Conservation (phyloP, 2,113 vertebrate species). For the Hemichromis elongatus region DNA sequence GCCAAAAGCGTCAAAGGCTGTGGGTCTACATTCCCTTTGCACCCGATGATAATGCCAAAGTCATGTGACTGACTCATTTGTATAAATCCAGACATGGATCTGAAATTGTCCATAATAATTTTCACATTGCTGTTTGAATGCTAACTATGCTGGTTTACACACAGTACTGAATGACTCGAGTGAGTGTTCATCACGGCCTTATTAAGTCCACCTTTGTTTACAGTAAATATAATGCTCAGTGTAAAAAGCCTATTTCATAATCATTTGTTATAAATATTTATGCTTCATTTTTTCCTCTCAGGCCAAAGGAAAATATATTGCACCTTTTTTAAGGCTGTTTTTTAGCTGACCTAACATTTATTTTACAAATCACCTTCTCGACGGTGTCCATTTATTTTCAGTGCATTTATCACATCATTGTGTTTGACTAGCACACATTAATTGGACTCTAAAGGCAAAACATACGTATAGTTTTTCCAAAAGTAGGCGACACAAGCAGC, state of each 20-base stretch:
- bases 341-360: not conserved
- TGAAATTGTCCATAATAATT: not conserved
- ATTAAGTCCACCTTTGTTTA: not conserved
- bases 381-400: not conserved
- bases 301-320: not conserved
- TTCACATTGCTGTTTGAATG: not conserved
- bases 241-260: not conserved
- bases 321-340: not conserved
- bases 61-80: not conserved
- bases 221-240: not conserved
- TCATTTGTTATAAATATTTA: not conserved
- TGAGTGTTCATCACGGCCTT: not conserved
- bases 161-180: not conserved
- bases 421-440: not conserved
- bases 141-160: not conserved
- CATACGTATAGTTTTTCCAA: not conserved
- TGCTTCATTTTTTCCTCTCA: not conserved
- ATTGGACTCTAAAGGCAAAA: constrained; percentile 2
- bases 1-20: not conserved
- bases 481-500: not conserved
- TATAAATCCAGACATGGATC: not conserved
- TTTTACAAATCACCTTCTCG: constrained; percentile 1
- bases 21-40: not conserved
- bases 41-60: too few relatives aligned
- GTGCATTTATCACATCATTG: not conserved